Evolutionary conservation across 2,888 invertebrate species (phyloP), one percentile per base, ranked within the genome.

Genomic region (Drosophila pseudotalamancana): DNA sequence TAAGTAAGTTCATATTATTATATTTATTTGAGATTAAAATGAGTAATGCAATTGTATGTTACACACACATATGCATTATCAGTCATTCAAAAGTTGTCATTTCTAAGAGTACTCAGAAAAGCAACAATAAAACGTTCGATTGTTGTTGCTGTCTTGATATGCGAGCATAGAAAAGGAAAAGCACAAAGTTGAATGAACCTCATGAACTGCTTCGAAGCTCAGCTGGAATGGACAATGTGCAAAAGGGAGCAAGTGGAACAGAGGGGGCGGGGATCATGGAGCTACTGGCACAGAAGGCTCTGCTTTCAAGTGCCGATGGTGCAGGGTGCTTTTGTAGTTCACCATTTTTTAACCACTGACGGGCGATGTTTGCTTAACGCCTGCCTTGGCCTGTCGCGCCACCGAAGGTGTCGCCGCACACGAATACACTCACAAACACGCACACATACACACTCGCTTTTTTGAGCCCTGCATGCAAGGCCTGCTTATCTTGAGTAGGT

Each of bases 101-200:
- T n/a, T n/a, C n/a, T n/a, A n/a, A n/a, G n/a, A n/a, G n/a, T n/a
- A n/a, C n/a, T n/a, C n/a, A n/a, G n/a, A n/a, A n/a, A n/a, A 32
- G 50, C 23, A 43, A 50, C 35, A 39, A 63, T 42, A 50, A 53
- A 42, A 55, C 77, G 59, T 56, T 53, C 19, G 45, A 31, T 11
- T 21, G 45, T 46, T 8, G 25, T 9, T 42, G 43, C 60, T 23
- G 37, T 43, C 50, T 65, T 40, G 42, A 42, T 43, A 61, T 57
- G 62, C 45, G 51, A 55, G 60, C 59, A 72, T 61, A 72, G 70
- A 60, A 71, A 69, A 69, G 43, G 60, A 72, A 69, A 74, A 74
- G 78, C 51, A 34, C 54, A 78, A 78, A 82, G 79, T 79, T 85
- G 72, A 79, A 56, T 85, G 79, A 80, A 82, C 79, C 56, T 40